These are phyloP conservation scores for Petrocephalus schoutedeni DNA, from an alignment of 2,797 vertebrate species.

Conservation along the genomic window DNA sequence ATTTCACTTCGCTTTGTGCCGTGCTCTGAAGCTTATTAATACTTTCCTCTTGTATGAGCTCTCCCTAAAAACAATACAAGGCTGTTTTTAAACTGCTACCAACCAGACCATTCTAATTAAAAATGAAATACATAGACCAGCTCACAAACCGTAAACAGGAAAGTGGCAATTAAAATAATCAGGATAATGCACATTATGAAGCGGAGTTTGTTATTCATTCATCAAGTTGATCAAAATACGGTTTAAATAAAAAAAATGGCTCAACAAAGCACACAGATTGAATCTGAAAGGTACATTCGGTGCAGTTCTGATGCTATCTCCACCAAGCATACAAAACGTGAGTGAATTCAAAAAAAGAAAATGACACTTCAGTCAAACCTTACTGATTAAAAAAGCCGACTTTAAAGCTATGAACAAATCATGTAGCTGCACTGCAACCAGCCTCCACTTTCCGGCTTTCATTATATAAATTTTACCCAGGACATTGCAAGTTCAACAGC, in stretches of 20 bases:
- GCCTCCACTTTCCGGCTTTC: no score
- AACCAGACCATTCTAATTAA: slow-evolving; percentile 6
- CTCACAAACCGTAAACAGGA: neutral
- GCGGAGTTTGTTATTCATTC: slow-evolving; percentile 8
- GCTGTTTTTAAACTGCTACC: neutral
- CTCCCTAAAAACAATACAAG: neutral
- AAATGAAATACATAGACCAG: neutral
- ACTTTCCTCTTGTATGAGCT: neutral
- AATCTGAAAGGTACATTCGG: neutral
- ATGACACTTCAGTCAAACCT: neutral
- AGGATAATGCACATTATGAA: neutral
- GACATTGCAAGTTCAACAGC: neutral
- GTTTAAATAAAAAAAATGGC: neutral
- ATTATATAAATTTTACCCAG: neutral
- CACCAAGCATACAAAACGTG: no score
- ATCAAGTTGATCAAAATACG: slow-evolving; percentile 6
- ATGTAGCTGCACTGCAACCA: neutral
- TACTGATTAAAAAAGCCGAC: neutral
- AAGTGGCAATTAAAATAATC: slow-evolving; percentile 15
- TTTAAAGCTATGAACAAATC: neutral
- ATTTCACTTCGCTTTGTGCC: neutral
- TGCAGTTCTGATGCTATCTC: neutral
- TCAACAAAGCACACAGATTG: neutral
- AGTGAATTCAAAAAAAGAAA: neutral
- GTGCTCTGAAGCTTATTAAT: neutral